Percentiles rank a stretch among this genome's conserved stretches.
Evolutionary conservation across 2,113 vertebrate genomes (phyloP).

Genomic region (Chaetura pelagica): DNA sequence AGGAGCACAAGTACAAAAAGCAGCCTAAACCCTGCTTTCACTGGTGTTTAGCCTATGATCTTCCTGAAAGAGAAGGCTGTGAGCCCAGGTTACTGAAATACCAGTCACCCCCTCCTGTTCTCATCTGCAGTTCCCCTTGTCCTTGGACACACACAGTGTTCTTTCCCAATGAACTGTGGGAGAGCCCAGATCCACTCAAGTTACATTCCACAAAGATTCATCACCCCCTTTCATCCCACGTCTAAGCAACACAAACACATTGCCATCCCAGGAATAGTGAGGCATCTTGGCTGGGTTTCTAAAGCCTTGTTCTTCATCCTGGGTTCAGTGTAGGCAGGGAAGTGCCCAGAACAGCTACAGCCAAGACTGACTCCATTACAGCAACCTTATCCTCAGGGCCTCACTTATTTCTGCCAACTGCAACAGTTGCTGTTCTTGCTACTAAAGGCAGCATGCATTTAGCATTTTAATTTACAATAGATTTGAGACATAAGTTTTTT

Average conservation of each 20-base stretch:
- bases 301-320: background rate
- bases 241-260: background rate
- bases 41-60: background rate
- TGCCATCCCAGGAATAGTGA: background rate
- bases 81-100: background rate
- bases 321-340: background rate
- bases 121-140: background rate
- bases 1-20: background rate
- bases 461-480: background rate
- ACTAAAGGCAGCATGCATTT: background rate
- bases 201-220: background rate
- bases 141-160: background rate
- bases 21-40: background rate
- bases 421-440: background rate
- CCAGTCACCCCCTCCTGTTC: background rate
- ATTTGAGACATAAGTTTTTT: background rate
- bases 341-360: background rate
- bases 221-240: background rate
- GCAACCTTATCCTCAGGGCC: background rate
- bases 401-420: background rate
- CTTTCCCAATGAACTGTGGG: background rate
- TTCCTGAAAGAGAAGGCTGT: background rate
- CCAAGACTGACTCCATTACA: background rate
- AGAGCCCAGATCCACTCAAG: background rate
- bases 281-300: background rate